Conservation (phyloP, 1,140 invertebrate genomes). For the Heliconius hermathena region DNA sequence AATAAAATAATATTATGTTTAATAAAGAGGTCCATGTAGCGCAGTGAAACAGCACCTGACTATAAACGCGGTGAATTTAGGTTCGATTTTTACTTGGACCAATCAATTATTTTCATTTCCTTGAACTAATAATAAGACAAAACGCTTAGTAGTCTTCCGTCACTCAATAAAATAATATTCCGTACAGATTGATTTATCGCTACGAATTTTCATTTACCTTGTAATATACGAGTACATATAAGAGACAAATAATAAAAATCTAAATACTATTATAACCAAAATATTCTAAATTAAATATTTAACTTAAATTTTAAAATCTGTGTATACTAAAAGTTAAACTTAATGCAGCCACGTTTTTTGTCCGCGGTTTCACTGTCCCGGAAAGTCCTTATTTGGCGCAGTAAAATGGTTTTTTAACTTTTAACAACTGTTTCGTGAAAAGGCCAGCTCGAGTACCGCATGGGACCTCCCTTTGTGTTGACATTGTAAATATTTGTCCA, state of each 20-base stretch:
- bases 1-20: no score
- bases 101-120: no score
- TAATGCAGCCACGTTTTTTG: not conserved
- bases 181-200: no score
- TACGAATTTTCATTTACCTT: no score
- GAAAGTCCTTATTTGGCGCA: not conserved
- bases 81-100: no score
- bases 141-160: no score
- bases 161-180: no score
- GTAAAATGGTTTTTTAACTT: constrained; percentile 9
- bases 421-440: not conserved
- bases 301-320: not conserved
- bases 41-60: no score
- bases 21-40: no score
- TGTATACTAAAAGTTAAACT: not conserved
- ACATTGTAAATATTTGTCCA: constrained; percentile 1
- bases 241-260: not conserved
- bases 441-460: not conserved
- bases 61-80: no score
- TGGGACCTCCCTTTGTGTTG: not conserved
- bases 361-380: not conserved
- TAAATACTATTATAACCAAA: not conserved
- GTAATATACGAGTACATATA: no score
- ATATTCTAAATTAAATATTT: not conserved
- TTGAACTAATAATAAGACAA: no score